Base-by-base conservation (phyloP, 2,113 vertebrate genomes). In the Noturus placidus region DNA sequence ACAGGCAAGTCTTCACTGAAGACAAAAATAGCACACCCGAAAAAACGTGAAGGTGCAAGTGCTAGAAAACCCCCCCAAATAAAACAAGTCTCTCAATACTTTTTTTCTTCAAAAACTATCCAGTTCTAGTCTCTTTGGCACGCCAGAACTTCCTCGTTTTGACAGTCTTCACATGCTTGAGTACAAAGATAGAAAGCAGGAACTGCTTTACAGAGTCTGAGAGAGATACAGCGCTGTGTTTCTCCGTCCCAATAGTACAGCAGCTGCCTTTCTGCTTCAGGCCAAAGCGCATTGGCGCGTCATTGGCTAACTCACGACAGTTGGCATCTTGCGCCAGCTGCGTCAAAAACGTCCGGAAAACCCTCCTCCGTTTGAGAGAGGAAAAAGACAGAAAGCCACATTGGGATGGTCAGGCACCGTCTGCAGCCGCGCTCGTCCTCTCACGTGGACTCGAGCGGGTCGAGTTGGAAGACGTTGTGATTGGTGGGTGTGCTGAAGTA, bases 381-480 rank as follows among this genome's bases (percentile, higher is more conserved):
- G 92, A 94, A 95, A 92, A 95, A 95, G 93, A 82, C 79, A 89
- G 93, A 88, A 89, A 90, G 87, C 80, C 89, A 93, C 80, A 85
- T 93, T 92, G 90, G 83, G 69, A 83, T 20, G 63, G 86, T 89
- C 89, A 87, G 92, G 84, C 88, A 83, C 69, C 80, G 91, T 78
- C 82, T 90, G 59, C 15, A 8, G 61, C n/a, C 22, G 81, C 17
- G 6, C 6, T 1, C 25, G 5, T 74, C 87, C n/a, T 91, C 94
- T 99, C 98, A 99, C 96, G 98, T 99, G 93, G 98, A 99, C 93
- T 99, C 96, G 90, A 98, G 92, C 11, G 98, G 96, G 95, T 99
- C 98, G 94, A 99, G 96, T 89, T 99, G 97, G 94, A 99, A 99
- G 94, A 99, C 97, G 2, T 99, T 99, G 96, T 99, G 98, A 93